Evolutionary conservation across 1,140 invertebrate species (phyloP), one percentile per base, ranked within the genome.

Genomic region (Rhagoletis pomonella): DNA sequence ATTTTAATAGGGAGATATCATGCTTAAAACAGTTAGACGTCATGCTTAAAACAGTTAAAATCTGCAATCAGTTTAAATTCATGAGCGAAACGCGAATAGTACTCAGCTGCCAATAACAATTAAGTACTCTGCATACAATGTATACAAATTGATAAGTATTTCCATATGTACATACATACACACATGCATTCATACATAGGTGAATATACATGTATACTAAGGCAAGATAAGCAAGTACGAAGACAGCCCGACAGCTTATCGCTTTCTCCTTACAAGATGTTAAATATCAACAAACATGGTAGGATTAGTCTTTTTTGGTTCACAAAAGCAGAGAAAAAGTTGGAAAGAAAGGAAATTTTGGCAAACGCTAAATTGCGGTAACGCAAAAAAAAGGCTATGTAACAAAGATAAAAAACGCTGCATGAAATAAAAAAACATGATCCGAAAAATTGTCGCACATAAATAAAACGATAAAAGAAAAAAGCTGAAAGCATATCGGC

Each of bases 381-480:
- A 55, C 10, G 50, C 10, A 55, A 10, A 55, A 55, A 55, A 77
- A 77, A 19, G 19, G 39, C 47, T 14, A 77, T 12, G 17, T 47
- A 77, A 77, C 14, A 69, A 44, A 39, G 67, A 17, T 69, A 73
- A 47, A 77, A 81, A 81, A 50, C 19, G 17, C 44, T n/a, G 47
- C 4, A 62, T 62, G 1, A 81, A 58, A 58, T n/a, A 9, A 50
- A 81, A n/a, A 14, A 81, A 55, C 44, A 10, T 1, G 69, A 44
- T 17, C 44, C 29, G 73, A 81, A 55, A 81, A 81, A 81, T 81
- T 81, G 73, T 81, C 73, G 50, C 73, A 81, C 47, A 81, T 81
- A 81, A 81, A 81, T 81, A 81, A 81, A 55, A 55, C 47, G 73
- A 81, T 81, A 55, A 81, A 77, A 81, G 19, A n/a, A 12, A 55